Evolutionary conservation across 1,140 invertebrate genomes (phyloP).

Genomic region (Euwallacea similis): DNA sequence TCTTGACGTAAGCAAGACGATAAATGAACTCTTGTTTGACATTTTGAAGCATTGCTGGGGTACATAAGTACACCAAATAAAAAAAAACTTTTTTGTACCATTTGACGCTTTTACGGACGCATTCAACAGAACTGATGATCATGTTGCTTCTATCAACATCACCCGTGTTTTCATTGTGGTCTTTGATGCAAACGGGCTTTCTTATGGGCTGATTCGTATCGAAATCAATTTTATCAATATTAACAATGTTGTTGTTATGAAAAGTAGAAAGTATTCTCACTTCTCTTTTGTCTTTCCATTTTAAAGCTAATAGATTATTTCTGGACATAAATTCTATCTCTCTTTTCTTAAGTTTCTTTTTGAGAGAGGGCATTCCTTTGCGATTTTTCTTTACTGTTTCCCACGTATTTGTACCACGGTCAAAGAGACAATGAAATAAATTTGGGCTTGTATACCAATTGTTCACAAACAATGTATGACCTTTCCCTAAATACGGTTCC

Average conservation of each 20-base stretch:
- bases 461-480: neutral
- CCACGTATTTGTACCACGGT: neutral
- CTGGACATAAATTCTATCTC: conserved; percentile 40
- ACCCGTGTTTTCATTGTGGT: conserved; percentile 51
- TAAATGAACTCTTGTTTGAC: no score
- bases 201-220: no score
- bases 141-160: conserved; percentile 49
- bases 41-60: no score
- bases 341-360: conserved; percentile 39
- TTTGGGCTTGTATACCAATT: neutral
- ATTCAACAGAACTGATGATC: no score
- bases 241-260: conserved; percentile 40
- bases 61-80: no score
- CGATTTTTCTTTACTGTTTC: neutral
- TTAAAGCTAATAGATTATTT: conserved; percentile 45
- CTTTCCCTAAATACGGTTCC: neutral
- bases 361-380: conserved; percentile 45
- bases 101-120: no score
- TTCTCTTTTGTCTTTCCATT: conserved; percentile 48
- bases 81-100: no score
- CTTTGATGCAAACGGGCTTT: conserved; percentile 45
- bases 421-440: neutral
- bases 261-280: conserved; percentile 47
- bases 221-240: conserved; percentile 35
- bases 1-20: no score